phyloP scores from a whole-genome alignment of 2,888 invertebrate species.

The Amphimallon solstitiale region DNA sequence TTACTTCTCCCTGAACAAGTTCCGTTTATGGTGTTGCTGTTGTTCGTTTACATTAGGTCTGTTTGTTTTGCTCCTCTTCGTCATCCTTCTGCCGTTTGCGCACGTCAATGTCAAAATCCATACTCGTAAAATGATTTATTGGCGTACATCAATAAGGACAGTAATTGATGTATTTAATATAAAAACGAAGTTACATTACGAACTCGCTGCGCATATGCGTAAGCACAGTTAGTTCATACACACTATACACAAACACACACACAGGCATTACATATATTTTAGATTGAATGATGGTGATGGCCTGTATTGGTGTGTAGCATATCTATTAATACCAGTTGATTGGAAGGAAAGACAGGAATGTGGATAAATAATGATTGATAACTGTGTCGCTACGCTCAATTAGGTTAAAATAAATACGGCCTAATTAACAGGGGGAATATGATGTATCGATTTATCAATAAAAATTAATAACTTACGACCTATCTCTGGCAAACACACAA shows the following conservation, averaged over 20 bases:
- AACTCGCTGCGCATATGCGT: background rate
- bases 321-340: background rate
- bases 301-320: no score
- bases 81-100: no score
- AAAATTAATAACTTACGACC: constrained; percentile 5
- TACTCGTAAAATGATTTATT: background rate
- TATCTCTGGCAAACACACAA: no score
- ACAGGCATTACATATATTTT: no score
- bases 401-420: background rate
- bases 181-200: background rate
- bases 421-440: constrained; percentile 6
- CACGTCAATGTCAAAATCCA: background rate
- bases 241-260: no score
- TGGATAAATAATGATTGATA: constrained; percentile 10
- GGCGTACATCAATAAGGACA: background rate
- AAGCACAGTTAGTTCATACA: no score
- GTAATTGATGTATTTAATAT: constrained; percentile 6
- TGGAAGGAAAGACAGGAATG: background rate
- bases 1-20: no score
- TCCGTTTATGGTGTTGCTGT: constrained; percentile 23
- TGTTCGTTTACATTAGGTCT: constrained; percentile 22
- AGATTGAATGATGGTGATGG: no score
- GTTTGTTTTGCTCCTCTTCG: background rate
- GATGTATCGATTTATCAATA: background rate
- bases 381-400: background rate